Evolutionary conservation across 2,113 vertebrate genomes (phyloP), one percentile per base, ranked within the genome.

Genomic region (Phoenicopterus ruber): DNA sequence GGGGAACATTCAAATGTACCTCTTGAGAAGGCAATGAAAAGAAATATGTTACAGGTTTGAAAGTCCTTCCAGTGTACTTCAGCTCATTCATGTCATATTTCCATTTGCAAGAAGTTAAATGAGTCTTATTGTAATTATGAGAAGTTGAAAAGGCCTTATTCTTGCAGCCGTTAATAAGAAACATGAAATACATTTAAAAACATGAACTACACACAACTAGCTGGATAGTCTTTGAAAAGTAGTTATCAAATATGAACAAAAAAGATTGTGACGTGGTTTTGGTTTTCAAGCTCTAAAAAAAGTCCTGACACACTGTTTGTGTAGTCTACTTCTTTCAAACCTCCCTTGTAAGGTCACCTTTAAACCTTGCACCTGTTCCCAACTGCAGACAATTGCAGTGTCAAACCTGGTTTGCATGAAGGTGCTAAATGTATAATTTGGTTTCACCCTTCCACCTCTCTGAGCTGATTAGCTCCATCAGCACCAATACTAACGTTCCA

Each of bases 391-490:
- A 67, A 79, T 52, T 59, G 77, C 34, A 15, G 50, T 71, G 86
- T 87, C 86, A 78, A 93, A 82, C 83, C 77, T 70, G 71, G 71
- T 80, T 93, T 96, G 71, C 29, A 49, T 88, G 93, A 83, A 76
- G 88, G 87, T 95, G 82, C 54, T 85, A 80, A 84, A 84, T 66
- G 72, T 86, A 5, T 88, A 42, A 63, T 88, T 93, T 94, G 82
- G 85, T 86, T 93, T 93, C 52, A 24, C 69, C 95, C 90, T 79
- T 76, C 93, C 65, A 86, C 71, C 70, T 73, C 89, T 89, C 36
- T n/a, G 59, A 86, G 79, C 77, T 95, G 92, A 93, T 96, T 83
- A 96, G 95, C 86, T 87, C 73, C 77, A 82, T 96, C 91, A 94
- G 73, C 72, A 90, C 90, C 94, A 91, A 13, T 31, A 44, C 47